Conservation (phyloP, 2,888 invertebrate species). For the Rhodophaea formosa region DNA sequence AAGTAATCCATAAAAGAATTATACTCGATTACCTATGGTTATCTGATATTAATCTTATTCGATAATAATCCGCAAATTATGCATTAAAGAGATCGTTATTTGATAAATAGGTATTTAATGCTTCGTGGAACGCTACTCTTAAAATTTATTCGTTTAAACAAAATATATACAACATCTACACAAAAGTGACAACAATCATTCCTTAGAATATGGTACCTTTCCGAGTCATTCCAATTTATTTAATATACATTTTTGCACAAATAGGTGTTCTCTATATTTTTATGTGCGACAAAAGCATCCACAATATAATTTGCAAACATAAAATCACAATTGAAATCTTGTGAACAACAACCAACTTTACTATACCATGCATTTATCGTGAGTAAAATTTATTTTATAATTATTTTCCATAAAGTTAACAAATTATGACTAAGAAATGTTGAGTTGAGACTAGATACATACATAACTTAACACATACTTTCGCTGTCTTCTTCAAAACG, state of each 20-base stretch:
- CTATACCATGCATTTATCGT: conserved; percentile 40
- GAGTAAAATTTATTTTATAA: conserved; percentile 38
- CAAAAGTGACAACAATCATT: conserved; percentile 5
- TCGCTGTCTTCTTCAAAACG: neutral
- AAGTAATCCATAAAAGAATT: neutral
- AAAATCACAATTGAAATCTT: conserved; percentile 36
- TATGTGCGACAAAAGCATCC: conserved; percentile 68
- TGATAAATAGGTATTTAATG: neutral
- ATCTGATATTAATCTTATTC: too few relatives aligned
- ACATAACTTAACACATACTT: conserved; percentile 47
- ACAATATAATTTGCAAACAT: conserved; percentile 47
- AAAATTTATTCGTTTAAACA: neutral
- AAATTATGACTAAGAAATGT: conserved; percentile 67
- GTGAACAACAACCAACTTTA: conserved; percentile 42
- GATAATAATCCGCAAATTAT: too few relatives aligned
- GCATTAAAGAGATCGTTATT: neutral
- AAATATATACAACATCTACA: conserved; percentile 12
- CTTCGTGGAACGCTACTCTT: neutral
- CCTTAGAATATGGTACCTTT: conserved; percentile 6
- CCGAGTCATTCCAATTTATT: conserved; percentile 15
- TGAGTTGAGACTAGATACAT: conserved; percentile 74
- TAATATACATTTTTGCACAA: conserved; percentile 24
- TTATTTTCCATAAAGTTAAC: conserved; percentile 40
- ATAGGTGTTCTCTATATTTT: conserved; percentile 50
- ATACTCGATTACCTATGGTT: neutral